Evolutionary conservation across 2,113 vertebrate genomes (phyloP).

Genomic region (Eleginops maclovinus): DNA sequence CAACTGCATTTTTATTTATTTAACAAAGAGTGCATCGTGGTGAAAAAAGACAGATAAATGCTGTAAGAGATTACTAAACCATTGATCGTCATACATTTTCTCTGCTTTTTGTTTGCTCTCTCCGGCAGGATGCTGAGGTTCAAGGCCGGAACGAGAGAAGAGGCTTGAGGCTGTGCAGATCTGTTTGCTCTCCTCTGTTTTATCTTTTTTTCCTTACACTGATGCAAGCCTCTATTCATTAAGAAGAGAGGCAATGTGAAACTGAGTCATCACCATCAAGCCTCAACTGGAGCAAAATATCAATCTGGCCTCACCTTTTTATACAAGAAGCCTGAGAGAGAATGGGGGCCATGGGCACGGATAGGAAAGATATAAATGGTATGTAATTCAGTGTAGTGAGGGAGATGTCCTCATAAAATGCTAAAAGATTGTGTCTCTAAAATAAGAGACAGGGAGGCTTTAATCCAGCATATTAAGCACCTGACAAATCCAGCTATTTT

Average conservation of each 20-base stretch:
- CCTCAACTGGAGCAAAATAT: not conserved
- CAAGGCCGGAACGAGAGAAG: conserved; percentile 7
- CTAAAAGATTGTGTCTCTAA: not conserved
- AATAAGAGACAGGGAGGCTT: too few relatives aligned
- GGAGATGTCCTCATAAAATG: not conserved
- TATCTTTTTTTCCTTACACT: not conserved
- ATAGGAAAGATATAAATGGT: not conserved
- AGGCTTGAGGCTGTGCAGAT: not conserved
- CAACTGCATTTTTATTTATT: not conserved
- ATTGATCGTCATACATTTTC: conserved; percentile 25
- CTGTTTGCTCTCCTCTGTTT: not conserved
- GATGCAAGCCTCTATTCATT: conserved; percentile 1
- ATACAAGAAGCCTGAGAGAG: not conserved
- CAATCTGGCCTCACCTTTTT: not conserved
- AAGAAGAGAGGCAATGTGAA: not conserved
- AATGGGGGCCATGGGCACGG: not conserved
- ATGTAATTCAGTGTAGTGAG: too few relatives aligned
- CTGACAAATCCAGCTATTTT: too few relatives aligned
- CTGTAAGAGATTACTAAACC: conserved; percentile 3
- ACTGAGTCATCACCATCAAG: not conserved
- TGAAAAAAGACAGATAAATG: too few relatives aligned
- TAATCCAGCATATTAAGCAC: too few relatives aligned
- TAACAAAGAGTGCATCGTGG: too few relatives aligned
- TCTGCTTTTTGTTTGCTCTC: conserved; percentile 7
- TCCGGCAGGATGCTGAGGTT: conserved; percentile 2